Conservation (phyloP, 2,888 invertebrate genomes). For the Rotaria sp. region DNA sequence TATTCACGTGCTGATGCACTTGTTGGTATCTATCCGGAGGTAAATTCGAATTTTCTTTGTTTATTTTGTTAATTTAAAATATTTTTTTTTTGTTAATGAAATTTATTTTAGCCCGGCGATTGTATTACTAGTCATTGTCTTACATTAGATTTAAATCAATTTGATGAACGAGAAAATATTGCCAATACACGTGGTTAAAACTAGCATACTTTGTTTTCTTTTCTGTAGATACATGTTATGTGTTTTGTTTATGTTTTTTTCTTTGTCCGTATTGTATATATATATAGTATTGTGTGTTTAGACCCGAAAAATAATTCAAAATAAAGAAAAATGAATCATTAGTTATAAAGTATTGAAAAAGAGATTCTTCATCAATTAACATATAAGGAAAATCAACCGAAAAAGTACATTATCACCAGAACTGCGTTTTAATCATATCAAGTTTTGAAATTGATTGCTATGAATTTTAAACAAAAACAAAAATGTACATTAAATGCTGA, state of each 20-base stretch:
- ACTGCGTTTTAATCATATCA: no score
- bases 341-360: not conserved
- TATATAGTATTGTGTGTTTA: not conserved
- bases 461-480: no score
- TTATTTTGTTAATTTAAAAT: no score
- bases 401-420: no score
- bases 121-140: constrained; percentile 30
- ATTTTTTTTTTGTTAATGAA: no score
- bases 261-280: not conserved
- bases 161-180: constrained; percentile 25
- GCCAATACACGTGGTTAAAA: not conserved
- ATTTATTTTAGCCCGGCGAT: constrained; percentile 9
- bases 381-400: no score
- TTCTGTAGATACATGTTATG: not conserved
- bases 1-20: constrained; percentile 94
- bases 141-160: constrained; percentile 27
- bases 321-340: not conserved
- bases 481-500: no score
- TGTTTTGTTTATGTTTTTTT: not conserved
- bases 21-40: constrained; percentile 81
- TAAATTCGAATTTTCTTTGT: not conserved
- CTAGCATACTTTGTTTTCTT: not conserved
- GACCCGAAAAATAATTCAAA: not conserved
- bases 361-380: no score
- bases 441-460: no score